These are phyloP conservation scores for Geotria australis DNA, from an alignment of 2,797 vertebrate genomes.

Conservation along the genomic window DNA sequence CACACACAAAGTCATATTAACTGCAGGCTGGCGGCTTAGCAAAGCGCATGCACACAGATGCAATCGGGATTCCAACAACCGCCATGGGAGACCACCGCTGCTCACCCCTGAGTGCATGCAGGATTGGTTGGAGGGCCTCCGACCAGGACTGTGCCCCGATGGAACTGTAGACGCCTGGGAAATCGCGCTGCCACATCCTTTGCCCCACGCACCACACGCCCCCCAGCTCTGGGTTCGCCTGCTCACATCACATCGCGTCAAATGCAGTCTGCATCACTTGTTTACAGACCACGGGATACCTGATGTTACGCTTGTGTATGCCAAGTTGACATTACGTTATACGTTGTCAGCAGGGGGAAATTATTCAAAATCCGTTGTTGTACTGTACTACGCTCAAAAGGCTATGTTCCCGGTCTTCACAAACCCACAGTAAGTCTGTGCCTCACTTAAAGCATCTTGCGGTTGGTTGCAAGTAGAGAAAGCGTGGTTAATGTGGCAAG, in stretches of 20 bases:
- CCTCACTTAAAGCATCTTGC: background rate
- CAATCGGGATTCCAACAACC: too few relatives aligned
- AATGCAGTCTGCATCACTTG: too few relatives aligned
- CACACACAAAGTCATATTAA: too few relatives aligned
- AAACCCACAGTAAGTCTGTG: background rate
- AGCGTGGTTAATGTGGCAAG: background rate
- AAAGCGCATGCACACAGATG: too few relatives aligned
- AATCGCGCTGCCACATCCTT: conserved; percentile 81
- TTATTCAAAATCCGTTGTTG: too few relatives aligned
- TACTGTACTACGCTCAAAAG: too few relatives aligned
- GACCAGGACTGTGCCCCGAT: conserved; percentile 62
- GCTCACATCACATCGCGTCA: background rate
- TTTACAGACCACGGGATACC: too few relatives aligned
- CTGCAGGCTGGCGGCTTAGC: too few relatives aligned
- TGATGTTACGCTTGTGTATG: too few relatives aligned
- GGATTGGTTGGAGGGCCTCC: conserved; percentile 57
- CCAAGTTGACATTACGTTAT: too few relatives aligned
- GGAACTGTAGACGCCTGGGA: conserved; percentile 56
- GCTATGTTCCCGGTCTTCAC: too few relatives aligned
- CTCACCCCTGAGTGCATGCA: conserved; percentile 76
- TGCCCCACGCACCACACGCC: conserved; percentile 79
- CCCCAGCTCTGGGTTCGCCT: conserved; percentile 57
- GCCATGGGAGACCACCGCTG: background rate
- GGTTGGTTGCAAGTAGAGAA: background rate
- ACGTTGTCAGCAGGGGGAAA: too few relatives aligned